Evolutionary conservation across 2,888 invertebrate species (phyloP).

Genomic region (Ectemnius continuus): DNA sequence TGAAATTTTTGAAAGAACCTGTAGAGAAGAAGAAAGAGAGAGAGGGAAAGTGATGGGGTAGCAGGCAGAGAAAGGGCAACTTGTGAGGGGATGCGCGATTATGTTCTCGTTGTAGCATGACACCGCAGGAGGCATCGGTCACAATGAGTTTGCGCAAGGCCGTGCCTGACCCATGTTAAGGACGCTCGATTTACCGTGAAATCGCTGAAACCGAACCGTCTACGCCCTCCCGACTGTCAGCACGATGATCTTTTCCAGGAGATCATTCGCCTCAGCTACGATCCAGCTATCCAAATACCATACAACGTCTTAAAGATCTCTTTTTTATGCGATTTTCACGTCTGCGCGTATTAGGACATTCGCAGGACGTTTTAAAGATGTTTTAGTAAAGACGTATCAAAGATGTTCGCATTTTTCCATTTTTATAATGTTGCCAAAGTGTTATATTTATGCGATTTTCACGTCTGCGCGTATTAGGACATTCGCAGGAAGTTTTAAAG

Average conservation of each 20-base stretch:
- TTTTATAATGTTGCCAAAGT: no score
- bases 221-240: conserved; percentile 18
- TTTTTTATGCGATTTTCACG: no score
- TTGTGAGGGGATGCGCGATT: conserved; percentile 34
- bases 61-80: conserved; percentile 7
- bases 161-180: conserved; percentile 45
- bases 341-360: no score
- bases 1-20: no score
- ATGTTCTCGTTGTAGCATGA: conserved; percentile 61
- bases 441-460: no score
- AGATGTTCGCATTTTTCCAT: no score
- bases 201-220: conserved; percentile 47
- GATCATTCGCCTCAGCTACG: conserved; percentile 20
- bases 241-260: conserved; percentile 64
- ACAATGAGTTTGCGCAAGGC: conserved; percentile 63
- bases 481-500: no score
- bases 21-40: background rate
- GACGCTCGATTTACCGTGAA: conserved; percentile 68
- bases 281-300: background rate
- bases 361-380: no score
- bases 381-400: no score
- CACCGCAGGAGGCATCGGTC: conserved; percentile 70
- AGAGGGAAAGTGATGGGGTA: background rate
- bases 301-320: no score
- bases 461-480: no score